Base-by-base conservation (phyloP, 2,888 invertebrate species). In the Kuschelorhynchus macadamiae region DNA sequence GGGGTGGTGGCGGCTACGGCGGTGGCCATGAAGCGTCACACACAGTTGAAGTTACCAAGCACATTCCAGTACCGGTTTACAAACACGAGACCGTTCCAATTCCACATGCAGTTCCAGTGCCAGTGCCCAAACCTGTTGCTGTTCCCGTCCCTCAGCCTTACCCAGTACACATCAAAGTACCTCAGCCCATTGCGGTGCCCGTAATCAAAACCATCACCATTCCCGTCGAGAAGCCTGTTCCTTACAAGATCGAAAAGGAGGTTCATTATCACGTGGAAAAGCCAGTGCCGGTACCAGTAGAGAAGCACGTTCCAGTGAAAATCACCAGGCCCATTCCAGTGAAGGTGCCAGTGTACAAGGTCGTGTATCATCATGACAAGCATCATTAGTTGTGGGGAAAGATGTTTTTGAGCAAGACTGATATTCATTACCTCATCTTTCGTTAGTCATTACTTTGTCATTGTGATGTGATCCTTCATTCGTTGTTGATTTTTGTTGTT, bases 201-300 rank as follows among this genome's bases (percentile, higher is more conserved):
- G 86, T 91, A 1, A 84, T 90, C 21, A 91, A 90, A 77, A 91
- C 91, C 72, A 86, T 91, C 0, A 87, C 89, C 0, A 86, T 91
- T 18, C 91, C 91, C 0, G 88, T 91, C 0, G 91, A 91, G 75
- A 91, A 90, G 77, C 90, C 91, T 18, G 90, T 91, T 2, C 91
- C 91, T 0, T 91, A 90, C 76, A 89, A 90, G 0, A 90, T 91
- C 0, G 90, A 90, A 71, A 90, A 87, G 75, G 83, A 84, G 1
- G 88, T 91, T 0, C 89, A 89, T 32, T 88, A 90, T 30, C 90
- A 90, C 0, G 88, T 88, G 61, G 87, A 90, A 67, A 91, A 91
- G 76, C 88, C 89, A 0, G 89, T 91, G 2, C 91, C 91, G 1
- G 89, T 91, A 14, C 88, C 88, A 57, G 90, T 91, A 0, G 86